Base-by-base conservation (phyloP, 2,797 vertebrate genomes). In the Schizopygopsis malacanthus region DNA sequence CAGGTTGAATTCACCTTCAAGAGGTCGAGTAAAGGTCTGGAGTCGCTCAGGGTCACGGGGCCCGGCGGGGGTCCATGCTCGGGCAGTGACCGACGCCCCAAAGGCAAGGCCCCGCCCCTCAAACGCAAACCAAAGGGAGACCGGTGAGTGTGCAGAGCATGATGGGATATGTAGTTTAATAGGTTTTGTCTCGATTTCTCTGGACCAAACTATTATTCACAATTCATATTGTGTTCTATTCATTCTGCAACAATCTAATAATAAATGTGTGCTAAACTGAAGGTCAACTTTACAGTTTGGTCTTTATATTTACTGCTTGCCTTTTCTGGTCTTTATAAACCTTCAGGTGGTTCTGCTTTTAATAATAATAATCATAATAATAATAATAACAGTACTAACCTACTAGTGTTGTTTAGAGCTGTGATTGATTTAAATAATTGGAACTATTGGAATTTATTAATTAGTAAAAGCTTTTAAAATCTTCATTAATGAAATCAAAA, bases 1-100 rank as follows among this genome's bases (percentile, higher is more conserved):
- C 96, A 95, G 3, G 97, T 99, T 71, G 98, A 99, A 91, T 99
- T 99, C 94, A 98, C 96, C 92, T 99, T 97, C 91, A 98, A 99
- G 95, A 98, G 98, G 90, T 99, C 98, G 1, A 97, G 95, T 50
- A 99, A 99, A 93, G 98, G 97, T 88, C 93, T 98, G 92, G 98
- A 99, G 93, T 98, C 97, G 47, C 96, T 98, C 91, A 93, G 96
- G 63, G 98, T 99, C 90, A 99, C 97, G 0, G 98, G 98, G 41
- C 98, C 98, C 0, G 97, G 97, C 2, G 98, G 98, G 0, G 96
- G 95, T 79, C 96, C 97, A 89, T 99, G 98, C 91, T 95, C 97
- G 12, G 98, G 98, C 90, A 99, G 98, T 5, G 98, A 99, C 87
- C 96, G 97, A 92, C 95, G 96, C 91, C 97, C 97, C 72, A 99